Percentiles rank a stretch among this genome's conserved stretches.
Evolutionary conservation across 2,888 invertebrate species (phyloP).

Genomic region (Busseola fusca): DNA sequence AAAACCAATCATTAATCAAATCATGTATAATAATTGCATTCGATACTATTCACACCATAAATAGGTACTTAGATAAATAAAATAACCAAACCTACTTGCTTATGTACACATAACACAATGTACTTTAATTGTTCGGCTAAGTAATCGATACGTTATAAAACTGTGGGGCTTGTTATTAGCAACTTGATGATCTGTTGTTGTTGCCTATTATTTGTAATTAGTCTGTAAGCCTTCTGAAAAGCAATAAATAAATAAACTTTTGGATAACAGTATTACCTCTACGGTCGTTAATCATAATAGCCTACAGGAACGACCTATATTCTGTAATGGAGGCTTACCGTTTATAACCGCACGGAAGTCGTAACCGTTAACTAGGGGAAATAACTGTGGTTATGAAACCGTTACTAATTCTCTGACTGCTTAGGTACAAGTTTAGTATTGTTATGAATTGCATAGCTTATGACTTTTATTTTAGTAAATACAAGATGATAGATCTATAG

Average conservation of each 20-base stretch:
- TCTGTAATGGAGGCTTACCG: slow-evolving; percentile 41
- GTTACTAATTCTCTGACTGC: slow-evolving; percentile 30
- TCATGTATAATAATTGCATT: neutral
- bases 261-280: slow-evolving; percentile 9
- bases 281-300: slow-evolving; percentile 27
- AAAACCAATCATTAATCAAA: no score
- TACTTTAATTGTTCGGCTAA: no score
- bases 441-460: neutral
- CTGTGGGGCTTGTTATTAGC: no score
- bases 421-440: slow-evolving; percentile 18
- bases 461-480: neutral
- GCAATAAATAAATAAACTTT: no score
- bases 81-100: no score
- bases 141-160: no score
- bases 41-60: neutral
- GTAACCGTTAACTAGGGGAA: slow-evolving; percentile 48
- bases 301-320: slow-evolving; percentile 41
- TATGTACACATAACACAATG: no score
- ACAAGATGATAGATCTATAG: no score
- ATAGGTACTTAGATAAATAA: no score
- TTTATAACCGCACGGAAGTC: slow-evolving; percentile 46
- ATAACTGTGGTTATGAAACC: slow-evolving; percentile 46
- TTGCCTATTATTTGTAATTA: no score
- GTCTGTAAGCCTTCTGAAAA: no score
- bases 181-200: no score